These are phyloP conservation scores for Melopsittacus undulatus DNA, from an alignment of 2,797 vertebrate species.

Conservation along the genomic window DNA sequence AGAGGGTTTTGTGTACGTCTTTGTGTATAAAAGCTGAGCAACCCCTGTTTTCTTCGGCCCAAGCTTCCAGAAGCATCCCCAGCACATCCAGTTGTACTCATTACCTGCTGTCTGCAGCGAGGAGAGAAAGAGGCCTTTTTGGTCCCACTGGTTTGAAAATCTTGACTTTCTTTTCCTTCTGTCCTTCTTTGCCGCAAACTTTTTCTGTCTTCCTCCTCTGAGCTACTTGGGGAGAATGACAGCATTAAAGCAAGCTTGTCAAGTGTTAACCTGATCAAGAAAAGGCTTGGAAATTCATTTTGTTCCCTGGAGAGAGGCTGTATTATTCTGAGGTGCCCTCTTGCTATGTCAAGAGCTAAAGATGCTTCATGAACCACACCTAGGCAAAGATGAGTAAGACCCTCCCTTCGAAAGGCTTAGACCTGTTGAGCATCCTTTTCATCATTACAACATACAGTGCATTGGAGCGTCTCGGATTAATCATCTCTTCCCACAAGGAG, in stretches of 20 bases:
- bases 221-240: slow-evolving; percentile 47
- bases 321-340: slow-evolving; percentile 65
- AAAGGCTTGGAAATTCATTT: slow-evolving; percentile 64
- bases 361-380: slow-evolving; percentile 38
- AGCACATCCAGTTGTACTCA: slow-evolving; percentile 11
- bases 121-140: slow-evolving; percentile 5
- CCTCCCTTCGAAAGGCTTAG: slow-evolving; percentile 23
- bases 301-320: slow-evolving; percentile 66
- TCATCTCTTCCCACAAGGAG: slow-evolving; percentile 16
- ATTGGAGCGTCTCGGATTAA: neutral
- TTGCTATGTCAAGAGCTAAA: slow-evolving; percentile 66
- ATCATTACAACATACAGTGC: neutral
- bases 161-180: slow-evolving; percentile 32
- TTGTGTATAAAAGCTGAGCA: slow-evolving; percentile 10
- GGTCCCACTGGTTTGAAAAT: slow-evolving; percentile 39
- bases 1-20: neutral
- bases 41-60: neutral
- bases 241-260: slow-evolving; percentile 57
- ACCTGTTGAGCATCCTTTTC: slow-evolving; percentile 27
- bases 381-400: slow-evolving; percentile 25
- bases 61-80: slow-evolving; percentile 37
- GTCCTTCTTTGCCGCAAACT: slow-evolving; percentile 36
- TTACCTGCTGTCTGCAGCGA: slow-evolving; percentile 21
- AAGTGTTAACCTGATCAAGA: slow-evolving; percentile 59
- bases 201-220: slow-evolving; percentile 53